phyloP scores from a whole-genome alignment of 2,113 vertebrate species.

The Seriola dumerili region DNA sequence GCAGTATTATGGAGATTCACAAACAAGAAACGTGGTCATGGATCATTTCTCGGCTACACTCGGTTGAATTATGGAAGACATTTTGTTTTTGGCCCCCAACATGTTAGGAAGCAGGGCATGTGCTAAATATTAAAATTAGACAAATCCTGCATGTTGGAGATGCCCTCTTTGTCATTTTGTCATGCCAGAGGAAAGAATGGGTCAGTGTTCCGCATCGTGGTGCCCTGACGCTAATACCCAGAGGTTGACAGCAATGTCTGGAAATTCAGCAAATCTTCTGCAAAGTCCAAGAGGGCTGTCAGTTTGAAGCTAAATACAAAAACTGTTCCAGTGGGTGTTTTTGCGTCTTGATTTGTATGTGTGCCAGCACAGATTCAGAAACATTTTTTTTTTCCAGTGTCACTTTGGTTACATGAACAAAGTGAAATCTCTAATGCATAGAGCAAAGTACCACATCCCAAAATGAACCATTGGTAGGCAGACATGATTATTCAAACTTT shows the following conservation, averaged over 20 bases:
- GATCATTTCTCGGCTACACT: conserved; percentile 45
- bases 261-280: conserved; percentile 53
- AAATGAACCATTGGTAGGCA: neutral
- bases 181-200: conserved; percentile 46
- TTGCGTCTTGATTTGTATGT: neutral
- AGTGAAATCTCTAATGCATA: neutral
- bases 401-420: conserved; percentile 12
- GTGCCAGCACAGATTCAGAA: conserved; percentile 1
- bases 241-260: conserved; percentile 60
- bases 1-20: conserved; percentile 14
- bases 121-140: conserved; percentile 62
- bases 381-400: neutral
- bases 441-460: neutral
- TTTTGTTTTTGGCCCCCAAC: conserved; percentile 15
- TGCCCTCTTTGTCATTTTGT: conserved; percentile 33
- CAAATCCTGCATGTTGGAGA: conserved; percentile 58
- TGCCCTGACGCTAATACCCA: conserved; percentile 69
- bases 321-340: neutral
- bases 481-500: conserved; percentile 1
- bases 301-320: conserved; percentile 23
- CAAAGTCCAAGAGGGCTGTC: conserved; percentile 36
- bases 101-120: conserved; percentile 6
- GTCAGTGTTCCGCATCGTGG: conserved; percentile 62
- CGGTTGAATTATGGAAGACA: conserved; percentile 42
- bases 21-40: conserved; percentile 30